A percentile compares a stretch with the other conserved stretches of the same genome.
phyloP scores from a whole-genome alignment of 2,888 invertebrate genomes.

The Lasius platythorax region DNA sequence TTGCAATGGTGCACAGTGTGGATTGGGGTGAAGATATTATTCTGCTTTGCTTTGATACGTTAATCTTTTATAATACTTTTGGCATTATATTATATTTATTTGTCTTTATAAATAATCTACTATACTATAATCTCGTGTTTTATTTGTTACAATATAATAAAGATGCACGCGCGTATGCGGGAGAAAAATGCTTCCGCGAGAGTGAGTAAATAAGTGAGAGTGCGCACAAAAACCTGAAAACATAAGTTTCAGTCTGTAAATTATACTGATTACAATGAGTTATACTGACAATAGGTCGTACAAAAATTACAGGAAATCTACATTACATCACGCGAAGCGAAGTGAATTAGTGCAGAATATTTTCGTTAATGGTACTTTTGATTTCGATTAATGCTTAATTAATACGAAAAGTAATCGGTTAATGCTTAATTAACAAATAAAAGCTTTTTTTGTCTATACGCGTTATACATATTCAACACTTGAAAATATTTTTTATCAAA shows the following conservation, averaged over 20 bases:
- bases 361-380: neutral
- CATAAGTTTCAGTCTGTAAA: slow-evolving; percentile 30
- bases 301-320: slow-evolving; percentile 10
- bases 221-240: slow-evolving; percentile 8
- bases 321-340: slow-evolving; percentile 22
- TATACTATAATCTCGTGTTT: neutral
- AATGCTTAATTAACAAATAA: neutral
- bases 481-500: neutral
- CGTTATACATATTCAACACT: neutral
- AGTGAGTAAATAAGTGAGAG: slow-evolving; percentile 38
- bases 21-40: neutral
- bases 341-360: slow-evolving; percentile 13
- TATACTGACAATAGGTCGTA: neutral
- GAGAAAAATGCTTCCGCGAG: slow-evolving; percentile 37
- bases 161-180: neutral
- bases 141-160: neutral
- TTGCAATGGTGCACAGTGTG: neutral
- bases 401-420: too few species aligned
- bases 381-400: neutral
- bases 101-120: neutral
- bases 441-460: neutral
- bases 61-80: neutral
- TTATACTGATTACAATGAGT: slow-evolving; percentile 51
- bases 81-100: neutral
- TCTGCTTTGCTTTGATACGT: neutral